phyloP scores from a whole-genome alignment of 1,140 invertebrate species.

The Daktulosphaira vitifoliae region DNA sequence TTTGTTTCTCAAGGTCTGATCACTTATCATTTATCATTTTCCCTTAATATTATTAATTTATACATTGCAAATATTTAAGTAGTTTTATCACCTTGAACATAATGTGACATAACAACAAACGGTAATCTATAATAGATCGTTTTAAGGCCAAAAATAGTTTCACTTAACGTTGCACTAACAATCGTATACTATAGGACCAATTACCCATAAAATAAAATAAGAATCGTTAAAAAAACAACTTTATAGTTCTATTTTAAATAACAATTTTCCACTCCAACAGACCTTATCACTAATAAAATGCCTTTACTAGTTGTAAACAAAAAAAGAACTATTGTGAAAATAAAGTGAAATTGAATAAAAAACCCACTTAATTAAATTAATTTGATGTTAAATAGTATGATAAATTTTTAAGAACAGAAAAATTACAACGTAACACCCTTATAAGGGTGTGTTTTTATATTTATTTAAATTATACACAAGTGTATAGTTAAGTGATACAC shows the following conservation, averaged over 20 bases:
- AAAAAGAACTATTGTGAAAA: constrained; percentile 1
- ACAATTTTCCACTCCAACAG: constrained; percentile 27
- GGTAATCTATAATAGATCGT: constrained; percentile 26
- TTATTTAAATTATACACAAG: background rate
- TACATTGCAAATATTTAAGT: constrained; percentile 24
- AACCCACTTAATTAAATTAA: constrained; percentile 5
- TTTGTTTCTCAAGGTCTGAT: background rate
- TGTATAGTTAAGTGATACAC: too few species aligned
- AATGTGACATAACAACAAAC: constrained; percentile 30
- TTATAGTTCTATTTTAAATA: constrained; percentile 16
- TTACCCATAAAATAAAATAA: constrained; percentile 12
- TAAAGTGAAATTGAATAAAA: constrained; percentile 5
- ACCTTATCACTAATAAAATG: constrained; percentile 10
- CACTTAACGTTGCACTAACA: constrained; percentile 27
- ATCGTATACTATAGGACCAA: constrained; percentile 22
- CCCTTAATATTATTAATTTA: background rate
- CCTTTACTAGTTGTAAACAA: background rate
- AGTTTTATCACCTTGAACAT: constrained; percentile 26
- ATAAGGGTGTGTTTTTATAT: too few species aligned
- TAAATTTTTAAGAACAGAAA: too few species aligned
- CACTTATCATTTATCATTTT: constrained; percentile 7
- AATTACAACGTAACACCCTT: too few species aligned
- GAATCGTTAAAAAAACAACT: constrained; percentile 3
- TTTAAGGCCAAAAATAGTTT: constrained; percentile 33
- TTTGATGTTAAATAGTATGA: too few species aligned